Conservation (phyloP, 2,113 vertebrate genomes). For the Lampris megalopsis region DNA sequence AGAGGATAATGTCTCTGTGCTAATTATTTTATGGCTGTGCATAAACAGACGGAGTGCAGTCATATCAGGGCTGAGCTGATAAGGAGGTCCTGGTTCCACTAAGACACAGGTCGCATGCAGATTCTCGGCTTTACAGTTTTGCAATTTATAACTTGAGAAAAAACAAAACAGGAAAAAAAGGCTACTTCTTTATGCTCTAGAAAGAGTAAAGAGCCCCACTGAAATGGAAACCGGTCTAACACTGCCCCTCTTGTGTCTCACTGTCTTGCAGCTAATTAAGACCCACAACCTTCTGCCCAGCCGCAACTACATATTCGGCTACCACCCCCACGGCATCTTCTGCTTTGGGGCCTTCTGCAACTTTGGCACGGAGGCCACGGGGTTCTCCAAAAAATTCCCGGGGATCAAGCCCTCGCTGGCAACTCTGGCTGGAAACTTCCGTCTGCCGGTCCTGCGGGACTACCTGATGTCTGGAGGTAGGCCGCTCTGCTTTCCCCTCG, state of each 20-base stretch:
- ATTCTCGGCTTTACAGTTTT: neutral
- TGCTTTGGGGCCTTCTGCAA: conserved; percentile 96
- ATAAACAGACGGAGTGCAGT: conserved; percentile 4
- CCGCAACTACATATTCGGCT: conserved; percentile 96
- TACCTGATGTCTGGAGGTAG: conserved; percentile 98
- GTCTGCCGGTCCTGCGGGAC: conserved; percentile 92
- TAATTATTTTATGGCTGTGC: conserved; percentile 47
- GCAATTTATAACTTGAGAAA: neutral
- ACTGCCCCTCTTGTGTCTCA: conserved; percentile 3
- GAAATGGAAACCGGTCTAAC: conserved; percentile 17
- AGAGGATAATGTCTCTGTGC: neutral
- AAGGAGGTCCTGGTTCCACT: conserved; percentile 48
- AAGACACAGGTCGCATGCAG: conserved; percentile 2
- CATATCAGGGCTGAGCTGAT: conserved; percentile 49
- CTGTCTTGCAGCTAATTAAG: conserved; percentile 90
- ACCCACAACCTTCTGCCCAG: conserved; percentile 92
- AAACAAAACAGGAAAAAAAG: neutral
- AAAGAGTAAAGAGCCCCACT: neutral
- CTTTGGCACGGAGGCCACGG: conserved; percentile 96
- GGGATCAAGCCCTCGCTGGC: conserved; percentile 94
- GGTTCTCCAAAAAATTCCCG: conserved; percentile 93
- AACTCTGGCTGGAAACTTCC: conserved; percentile 95
- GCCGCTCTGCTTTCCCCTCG: conserved; percentile 25
- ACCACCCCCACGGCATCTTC: conserved; percentile 97
- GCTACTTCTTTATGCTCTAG: neutral